Percentiles rank a stretch among this genome's conserved stretches.
Conservation (phyloP, 1,140 invertebrate genomes). For the Pseudomyrmex gracilis region DNA sequence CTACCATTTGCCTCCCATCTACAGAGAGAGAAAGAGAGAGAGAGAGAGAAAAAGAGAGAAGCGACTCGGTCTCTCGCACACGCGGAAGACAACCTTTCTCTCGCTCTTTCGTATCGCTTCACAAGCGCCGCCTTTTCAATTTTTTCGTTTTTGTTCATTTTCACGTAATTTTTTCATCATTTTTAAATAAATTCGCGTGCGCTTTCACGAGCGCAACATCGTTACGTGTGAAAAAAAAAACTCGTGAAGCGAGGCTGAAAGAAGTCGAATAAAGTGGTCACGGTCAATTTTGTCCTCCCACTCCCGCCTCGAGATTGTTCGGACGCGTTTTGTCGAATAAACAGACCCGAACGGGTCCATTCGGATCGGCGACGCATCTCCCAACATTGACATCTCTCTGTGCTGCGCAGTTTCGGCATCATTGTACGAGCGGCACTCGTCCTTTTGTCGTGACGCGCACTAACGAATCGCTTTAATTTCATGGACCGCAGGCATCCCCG, state of each 20-base stretch:
- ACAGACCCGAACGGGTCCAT: slow-evolving; percentile 51
- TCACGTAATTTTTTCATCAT: slow-evolving; percentile 16
- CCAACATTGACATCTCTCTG: slow-evolving; percentile 32
- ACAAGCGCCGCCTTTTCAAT: background rate
- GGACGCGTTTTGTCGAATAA: slow-evolving; percentile 53
- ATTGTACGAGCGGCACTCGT: slow-evolving; percentile 44
- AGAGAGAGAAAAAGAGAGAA: slow-evolving; percentile 16
- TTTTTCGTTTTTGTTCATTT: slow-evolving; percentile 15
- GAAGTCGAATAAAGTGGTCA: slow-evolving; percentile 2
- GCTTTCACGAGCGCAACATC: slow-evolving; percentile 52
- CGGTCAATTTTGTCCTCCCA: background rate
- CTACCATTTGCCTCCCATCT: slow-evolving; percentile 65
- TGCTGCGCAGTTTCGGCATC: slow-evolving; percentile 40
- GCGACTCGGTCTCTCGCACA: background rate
- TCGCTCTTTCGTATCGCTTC: slow-evolving; percentile 3
- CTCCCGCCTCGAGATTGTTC: slow-evolving; percentile 63
- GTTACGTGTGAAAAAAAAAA: slow-evolving; percentile 24
- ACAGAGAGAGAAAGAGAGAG: slow-evolving; percentile 14
- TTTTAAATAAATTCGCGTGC: slow-evolving; percentile 68
- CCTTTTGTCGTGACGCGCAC: slow-evolving; percentile 52
- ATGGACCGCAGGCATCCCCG: slow-evolving; percentile 57
- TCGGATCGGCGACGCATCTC: slow-evolving; percentile 29
- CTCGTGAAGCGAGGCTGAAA: slow-evolving; percentile 45
- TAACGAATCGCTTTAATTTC: slow-evolving; percentile 77
- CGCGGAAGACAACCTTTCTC: slow-evolving; percentile 2